Percentiles rank a stretch among this genome's conserved stretches.
Conservation (phyloP, 1,140 invertebrate genomes). For the Magallana gigas region DNA sequence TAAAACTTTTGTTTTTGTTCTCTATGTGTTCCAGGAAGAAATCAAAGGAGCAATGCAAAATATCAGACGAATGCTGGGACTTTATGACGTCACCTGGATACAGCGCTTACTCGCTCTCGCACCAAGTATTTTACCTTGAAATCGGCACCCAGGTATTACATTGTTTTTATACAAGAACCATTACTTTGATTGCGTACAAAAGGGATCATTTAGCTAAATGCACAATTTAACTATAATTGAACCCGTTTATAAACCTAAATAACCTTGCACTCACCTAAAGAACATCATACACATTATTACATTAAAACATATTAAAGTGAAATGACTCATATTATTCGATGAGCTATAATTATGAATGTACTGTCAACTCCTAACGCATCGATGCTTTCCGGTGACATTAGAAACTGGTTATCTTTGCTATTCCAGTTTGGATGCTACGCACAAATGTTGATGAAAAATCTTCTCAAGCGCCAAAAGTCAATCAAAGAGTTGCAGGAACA, state of each 20-base stretch:
- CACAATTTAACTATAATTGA: too few species aligned
- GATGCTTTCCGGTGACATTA: neutral
- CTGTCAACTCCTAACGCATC: too few species aligned
- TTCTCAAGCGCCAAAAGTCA: slow-evolving; percentile 48
- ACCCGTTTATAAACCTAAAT: too few species aligned
- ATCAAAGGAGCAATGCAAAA: slow-evolving; percentile 58
- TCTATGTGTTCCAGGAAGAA: slow-evolving; percentile 50
- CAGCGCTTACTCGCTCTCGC: slow-evolving; percentile 72
- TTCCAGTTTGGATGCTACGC: slow-evolving; percentile 67
- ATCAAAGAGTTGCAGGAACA: slow-evolving; percentile 57
- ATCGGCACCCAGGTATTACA: slow-evolving; percentile 71
- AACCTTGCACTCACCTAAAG: too few species aligned
- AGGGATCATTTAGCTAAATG: too few species aligned
- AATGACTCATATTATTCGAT: too few species aligned
- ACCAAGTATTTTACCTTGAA: slow-evolving; percentile 75
- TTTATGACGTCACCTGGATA: slow-evolving; percentile 69
- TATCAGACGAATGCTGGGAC: slow-evolving; percentile 71
- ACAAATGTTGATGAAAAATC: slow-evolving; percentile 62
- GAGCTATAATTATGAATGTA: too few species aligned
- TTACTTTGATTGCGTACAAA: neutral
- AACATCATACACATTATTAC: too few species aligned
- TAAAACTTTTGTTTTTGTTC: slow-evolving; percentile 3
- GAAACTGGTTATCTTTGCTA: neutral
- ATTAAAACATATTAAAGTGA: too few species aligned
- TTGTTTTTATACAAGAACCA: neutral